These are phyloP conservation scores for Campoplex nolae DNA, from an alignment of 2,888 invertebrate genomes.

Conservation along the genomic window DNA sequence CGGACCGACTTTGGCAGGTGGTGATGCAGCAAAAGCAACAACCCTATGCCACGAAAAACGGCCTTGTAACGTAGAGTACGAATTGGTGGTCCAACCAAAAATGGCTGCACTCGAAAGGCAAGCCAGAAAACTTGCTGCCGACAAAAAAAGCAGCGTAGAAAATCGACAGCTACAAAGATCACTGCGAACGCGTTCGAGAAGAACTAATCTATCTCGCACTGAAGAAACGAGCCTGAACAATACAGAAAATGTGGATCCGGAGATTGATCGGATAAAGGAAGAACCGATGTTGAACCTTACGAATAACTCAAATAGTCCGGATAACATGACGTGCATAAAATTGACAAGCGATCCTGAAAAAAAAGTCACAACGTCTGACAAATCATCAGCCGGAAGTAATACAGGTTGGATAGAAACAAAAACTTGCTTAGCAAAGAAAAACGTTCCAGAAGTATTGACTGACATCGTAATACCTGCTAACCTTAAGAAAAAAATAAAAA, in stretches of 20 bases:
- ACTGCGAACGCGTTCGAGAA: slow-evolving; percentile 1
- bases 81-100: slow-evolving; percentile 15
- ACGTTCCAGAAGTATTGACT: not conserved
- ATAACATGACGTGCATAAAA: not conserved
- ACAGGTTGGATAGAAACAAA: not conserved
- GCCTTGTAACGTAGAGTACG: slow-evolving; percentile 24
- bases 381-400: not conserved
- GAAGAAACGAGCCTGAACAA: not conserved
- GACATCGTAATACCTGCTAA: not conserved
- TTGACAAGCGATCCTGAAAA: not conserved
- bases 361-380: not conserved
- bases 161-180: slow-evolving; percentile 14
- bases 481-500: not conserved
- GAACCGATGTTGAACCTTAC: not conserved
- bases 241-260: not conserved
- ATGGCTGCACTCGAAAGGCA: not conserved
- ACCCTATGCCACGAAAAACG: slow-evolving; percentile 4
- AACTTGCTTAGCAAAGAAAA: not conserved
- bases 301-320: not conserved
- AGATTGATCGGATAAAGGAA: not conserved
- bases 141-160: not conserved
- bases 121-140: not conserved
- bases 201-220: not conserved
- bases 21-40: not conserved
- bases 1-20: not conserved